Conservation (phyloP, 2,888 invertebrate species). For the Brenthis hecate region DNA sequence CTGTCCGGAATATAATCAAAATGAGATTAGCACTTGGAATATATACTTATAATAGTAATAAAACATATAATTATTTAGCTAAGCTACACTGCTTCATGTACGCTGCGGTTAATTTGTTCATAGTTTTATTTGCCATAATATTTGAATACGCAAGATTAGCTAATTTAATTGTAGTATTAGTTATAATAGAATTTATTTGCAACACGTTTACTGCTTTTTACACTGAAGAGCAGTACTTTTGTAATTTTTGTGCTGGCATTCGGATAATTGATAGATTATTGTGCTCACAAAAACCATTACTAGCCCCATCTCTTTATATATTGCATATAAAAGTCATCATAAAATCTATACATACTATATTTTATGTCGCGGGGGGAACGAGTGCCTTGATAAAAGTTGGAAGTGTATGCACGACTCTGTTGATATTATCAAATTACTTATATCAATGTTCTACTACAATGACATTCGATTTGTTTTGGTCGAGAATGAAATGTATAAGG, state of each 20-base stretch:
- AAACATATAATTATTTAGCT: neutral
- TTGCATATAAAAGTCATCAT: neutral
- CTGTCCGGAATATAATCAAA: neutral
- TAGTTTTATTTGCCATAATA: neutral
- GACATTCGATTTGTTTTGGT: constrained; percentile 4
- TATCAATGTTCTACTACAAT: neutral
- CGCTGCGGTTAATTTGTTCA: too few species aligned
- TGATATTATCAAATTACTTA: too few species aligned
- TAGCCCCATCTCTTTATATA: neutral
- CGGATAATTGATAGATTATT: constrained; percentile 1
- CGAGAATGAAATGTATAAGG: neutral
- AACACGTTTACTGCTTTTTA: neutral
- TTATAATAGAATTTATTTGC: neutral
- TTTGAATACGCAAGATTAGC: too few species aligned
- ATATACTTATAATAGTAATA: neutral
- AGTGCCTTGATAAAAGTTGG: too few species aligned
- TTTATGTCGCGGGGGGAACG: neutral
- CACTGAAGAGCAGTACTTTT: neutral
- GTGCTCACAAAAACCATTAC: neutral
- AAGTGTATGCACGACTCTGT: neutral
- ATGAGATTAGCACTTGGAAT: constrained; percentile 6
- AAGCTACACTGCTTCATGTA: neutral
- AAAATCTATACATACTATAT: neutral
- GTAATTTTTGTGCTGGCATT: neutral
- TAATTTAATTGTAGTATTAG: neutral